A percentile compares a stretch with the other conserved stretches of the same genome.
These are phyloP conservation scores for Orchestia grillus DNA, from an alignment of 1,140 invertebrate genomes.

Conservation along the genomic window DNA sequence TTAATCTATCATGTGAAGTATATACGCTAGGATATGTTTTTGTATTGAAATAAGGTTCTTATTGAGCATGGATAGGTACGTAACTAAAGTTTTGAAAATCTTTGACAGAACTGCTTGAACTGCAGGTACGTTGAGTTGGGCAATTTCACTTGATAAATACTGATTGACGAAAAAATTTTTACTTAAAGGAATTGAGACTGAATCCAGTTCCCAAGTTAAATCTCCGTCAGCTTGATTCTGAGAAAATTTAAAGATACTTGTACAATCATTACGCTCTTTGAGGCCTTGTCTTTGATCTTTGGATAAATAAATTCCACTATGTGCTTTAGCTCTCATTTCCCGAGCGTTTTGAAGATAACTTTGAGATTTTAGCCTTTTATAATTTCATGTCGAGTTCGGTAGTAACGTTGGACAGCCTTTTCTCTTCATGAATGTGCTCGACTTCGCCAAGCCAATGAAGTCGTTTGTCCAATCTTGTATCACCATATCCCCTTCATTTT, in stretches of 20 bases:
- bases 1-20: not conserved
- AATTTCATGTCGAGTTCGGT: not conserved
- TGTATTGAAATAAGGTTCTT: not conserved
- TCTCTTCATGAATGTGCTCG: not conserved
- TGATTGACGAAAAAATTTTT: no score
- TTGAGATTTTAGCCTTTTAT: not conserved
- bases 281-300: not conserved
- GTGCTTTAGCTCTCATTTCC: not conserved
- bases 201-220: no score
- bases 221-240: not conserved
- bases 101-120: no score
- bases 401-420: not conserved
- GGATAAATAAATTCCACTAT: not conserved
- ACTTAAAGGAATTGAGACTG: no score
- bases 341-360: not conserved
- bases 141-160: no score
- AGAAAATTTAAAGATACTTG: not conserved
- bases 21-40: not conserved
- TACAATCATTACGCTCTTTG: not conserved
- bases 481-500: not conserved
- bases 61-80: no score
- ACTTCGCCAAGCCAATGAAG: not conserved
- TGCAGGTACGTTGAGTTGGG: no score
- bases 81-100: no score
- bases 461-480: not conserved